These are phyloP conservation scores for Thereva unica DNA, from an alignment of 2,888 invertebrate species.

Conservation along the genomic window DNA sequence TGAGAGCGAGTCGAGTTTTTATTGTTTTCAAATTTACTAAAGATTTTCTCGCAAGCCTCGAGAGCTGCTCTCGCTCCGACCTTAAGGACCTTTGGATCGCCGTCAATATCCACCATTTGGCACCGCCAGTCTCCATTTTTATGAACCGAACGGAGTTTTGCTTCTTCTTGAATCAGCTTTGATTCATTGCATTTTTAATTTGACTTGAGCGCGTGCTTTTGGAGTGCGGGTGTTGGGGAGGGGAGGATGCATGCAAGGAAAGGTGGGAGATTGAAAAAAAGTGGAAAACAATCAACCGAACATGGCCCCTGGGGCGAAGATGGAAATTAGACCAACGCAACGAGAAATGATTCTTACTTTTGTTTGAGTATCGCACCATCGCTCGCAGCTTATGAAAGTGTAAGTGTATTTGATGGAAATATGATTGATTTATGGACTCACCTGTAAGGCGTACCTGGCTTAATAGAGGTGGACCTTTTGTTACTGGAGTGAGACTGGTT, in stretches of 20 bases:
- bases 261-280: background rate
- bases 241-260: background rate
- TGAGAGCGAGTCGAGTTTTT: no score
- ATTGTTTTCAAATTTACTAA: no score
- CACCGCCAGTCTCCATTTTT: no score
- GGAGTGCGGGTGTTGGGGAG: background rate
- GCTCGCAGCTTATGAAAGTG: constrained; percentile 1
- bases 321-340: constrained; percentile 21
- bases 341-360: no score
- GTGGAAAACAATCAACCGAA: constrained; percentile 1
- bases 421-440: constrained; percentile 31
- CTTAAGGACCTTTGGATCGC: no score
- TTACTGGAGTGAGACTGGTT: background rate
- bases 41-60: no score
- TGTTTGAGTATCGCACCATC: no score
- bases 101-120: no score
- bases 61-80: no score
- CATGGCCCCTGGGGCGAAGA: constrained; percentile 2
- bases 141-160: no score
- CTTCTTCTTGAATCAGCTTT: constrained; percentile 17
- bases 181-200: constrained; percentile 39
- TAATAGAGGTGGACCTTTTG: constrained; percentile 1
- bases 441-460: constrained; percentile 3
- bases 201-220: constrained; percentile 7
- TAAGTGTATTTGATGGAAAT: constrained; percentile 25